These are phyloP conservation scores for Halictus ligatus DNA, from an alignment of 2,888 invertebrate species.

Conservation along the genomic window DNA sequence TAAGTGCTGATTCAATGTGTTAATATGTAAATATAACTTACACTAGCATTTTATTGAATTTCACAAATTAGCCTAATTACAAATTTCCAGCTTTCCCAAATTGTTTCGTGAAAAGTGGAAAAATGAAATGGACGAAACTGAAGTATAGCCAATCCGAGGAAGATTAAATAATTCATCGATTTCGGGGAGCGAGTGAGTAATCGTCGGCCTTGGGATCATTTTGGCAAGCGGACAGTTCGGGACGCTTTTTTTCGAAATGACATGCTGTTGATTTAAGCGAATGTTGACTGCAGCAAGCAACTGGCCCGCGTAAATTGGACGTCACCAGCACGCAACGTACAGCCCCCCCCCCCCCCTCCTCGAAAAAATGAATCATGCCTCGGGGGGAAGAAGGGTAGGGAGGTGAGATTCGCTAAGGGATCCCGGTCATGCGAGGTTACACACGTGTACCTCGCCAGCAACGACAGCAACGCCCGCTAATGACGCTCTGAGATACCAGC, in stretches of 20 bases:
- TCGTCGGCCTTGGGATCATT: background rate
- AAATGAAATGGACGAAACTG: background rate
- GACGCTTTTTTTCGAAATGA: conserved; percentile 31
- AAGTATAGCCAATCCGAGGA: background rate
- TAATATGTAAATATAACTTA: too few species aligned
- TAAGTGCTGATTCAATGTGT: too few species aligned
- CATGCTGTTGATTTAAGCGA: conserved; percentile 46
- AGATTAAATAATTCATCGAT: background rate
- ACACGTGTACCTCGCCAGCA: conserved; percentile 73
- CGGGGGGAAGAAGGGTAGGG: conserved; percentile 39
- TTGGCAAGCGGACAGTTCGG: background rate
- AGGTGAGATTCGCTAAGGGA: conserved; percentile 74
- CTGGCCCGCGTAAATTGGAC: conserved; percentile 63
- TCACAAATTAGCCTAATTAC: too few species aligned
- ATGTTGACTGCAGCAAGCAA: conserved; percentile 45
- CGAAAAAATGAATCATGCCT: conserved; percentile 68
- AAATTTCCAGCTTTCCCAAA: too few species aligned
- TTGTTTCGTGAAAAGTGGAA: background rate
- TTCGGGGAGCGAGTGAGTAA: background rate
- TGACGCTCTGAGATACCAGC: conserved; percentile 82
- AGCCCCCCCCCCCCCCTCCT: conserved; percentile 6
- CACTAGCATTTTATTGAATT: too few species aligned
- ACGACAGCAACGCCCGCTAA: conserved; percentile 81
- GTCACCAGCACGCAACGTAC: conserved; percentile 65
- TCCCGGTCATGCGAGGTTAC: conserved; percentile 78